Percentiles rank a stretch among this genome's conserved stretches.
Conservation (phyloP, 2,797 vertebrate species). For the Stomatorhinus walkeri region DNA sequence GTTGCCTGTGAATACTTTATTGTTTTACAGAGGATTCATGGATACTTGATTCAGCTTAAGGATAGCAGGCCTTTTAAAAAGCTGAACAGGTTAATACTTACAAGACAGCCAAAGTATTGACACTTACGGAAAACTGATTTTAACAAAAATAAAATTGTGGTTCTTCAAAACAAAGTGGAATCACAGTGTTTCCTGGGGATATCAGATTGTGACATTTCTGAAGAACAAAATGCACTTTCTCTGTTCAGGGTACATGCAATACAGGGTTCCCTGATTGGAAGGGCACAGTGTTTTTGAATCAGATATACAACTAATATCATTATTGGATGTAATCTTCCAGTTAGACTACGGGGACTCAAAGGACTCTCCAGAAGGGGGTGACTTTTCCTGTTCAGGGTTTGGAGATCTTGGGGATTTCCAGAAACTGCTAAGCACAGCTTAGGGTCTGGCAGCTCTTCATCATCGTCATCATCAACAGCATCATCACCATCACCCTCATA, state of each 20-base stretch:
- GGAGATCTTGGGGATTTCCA: slow-evolving; percentile 8
- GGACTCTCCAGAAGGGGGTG: neutral
- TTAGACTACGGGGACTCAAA: neutral
- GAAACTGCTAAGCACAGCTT: neutral
- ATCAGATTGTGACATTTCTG: neutral
- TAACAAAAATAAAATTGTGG: neutral
- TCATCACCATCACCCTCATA: neutral
- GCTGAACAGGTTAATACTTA: neutral
- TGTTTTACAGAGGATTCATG: neutral
- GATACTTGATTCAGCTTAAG: neutral
- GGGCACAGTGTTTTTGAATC: neutral
- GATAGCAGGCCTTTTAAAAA: neutral
- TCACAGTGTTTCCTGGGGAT: neutral
- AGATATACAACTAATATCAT: neutral
- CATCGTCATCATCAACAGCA: neutral
- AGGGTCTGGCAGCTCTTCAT: neutral
- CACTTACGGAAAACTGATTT: neutral
- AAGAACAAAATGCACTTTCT: neutral
- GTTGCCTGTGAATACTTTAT: neutral
- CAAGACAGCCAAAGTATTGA: neutral
- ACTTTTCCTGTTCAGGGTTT: neutral
- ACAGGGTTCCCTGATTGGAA: neutral
- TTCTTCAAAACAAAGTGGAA: neutral
- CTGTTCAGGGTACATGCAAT: neutral
- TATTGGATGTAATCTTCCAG: neutral